These are phyloP conservation scores for Myotis planiceps DNA, from an alignment of 2,797 vertebrate genomes.

Conservation along the genomic window DNA sequence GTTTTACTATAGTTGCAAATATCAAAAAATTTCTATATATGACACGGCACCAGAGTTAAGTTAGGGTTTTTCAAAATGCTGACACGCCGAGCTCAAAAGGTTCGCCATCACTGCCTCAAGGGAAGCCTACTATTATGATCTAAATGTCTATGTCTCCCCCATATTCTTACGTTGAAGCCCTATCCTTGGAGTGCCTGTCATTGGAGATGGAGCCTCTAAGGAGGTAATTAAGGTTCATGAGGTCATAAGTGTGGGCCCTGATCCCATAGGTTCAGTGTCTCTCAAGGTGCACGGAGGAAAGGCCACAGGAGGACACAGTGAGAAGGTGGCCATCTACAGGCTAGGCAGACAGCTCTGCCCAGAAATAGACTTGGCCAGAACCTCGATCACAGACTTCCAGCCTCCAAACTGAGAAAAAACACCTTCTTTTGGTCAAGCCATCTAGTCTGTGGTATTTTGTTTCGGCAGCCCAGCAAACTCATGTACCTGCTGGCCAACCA, in stretches of 20 bases:
- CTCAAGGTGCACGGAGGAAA: not conserved
- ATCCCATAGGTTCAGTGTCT: not conserved
- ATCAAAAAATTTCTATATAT: no score
- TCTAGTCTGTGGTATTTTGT: not conserved
- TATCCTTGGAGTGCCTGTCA: no score
- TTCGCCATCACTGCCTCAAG: no score
- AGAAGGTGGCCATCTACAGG: no score
- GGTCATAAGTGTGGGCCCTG: not conserved
- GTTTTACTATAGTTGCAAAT: no score
- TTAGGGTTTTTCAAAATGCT: no score
- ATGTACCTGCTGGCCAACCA: accelerated
- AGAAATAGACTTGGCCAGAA: not conserved
- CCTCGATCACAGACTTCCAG: not conserved
- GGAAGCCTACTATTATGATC: not conserved
- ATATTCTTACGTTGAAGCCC: not conserved
- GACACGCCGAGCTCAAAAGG: no score
- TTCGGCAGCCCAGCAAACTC: accelerated
- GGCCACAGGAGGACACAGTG: accelerated
- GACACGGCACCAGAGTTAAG: no score
- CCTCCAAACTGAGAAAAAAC: not conserved
- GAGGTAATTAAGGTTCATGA: not conserved
- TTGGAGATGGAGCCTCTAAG: not conserved
- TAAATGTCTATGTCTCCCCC: no score
- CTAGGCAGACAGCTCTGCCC: not conserved
- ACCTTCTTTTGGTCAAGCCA: accelerated